A percentile compares a stretch with the other conserved stretches of the same genome.
Evolutionary conservation across 2,888 invertebrate species (phyloP).

Genomic region (Caenorhabditis sinica): DNA sequence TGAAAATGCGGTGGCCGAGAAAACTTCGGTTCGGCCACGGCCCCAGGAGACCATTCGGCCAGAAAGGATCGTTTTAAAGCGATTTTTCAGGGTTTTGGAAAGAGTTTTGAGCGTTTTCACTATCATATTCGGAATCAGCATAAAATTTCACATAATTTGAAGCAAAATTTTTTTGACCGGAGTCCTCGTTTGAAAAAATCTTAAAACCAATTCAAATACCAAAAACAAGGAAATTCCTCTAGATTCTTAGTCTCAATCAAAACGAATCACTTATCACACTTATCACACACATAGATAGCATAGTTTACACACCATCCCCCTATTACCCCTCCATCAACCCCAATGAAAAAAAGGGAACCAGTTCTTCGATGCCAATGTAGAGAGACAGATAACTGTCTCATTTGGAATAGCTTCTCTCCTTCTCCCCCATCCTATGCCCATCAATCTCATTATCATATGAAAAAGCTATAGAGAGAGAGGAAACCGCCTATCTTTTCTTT

Average conservation of each 20-base stretch:
- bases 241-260: background rate
- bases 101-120: no score
- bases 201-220: no score
- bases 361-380: background rate
- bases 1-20: no score
- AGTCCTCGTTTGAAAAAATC: no score
- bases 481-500: constrained; percentile 4
- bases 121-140: no score
- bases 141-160: no score
- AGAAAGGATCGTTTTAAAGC: no score
- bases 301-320: constrained; percentile 6
- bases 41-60: no score
- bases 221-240: background rate
- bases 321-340: background rate
- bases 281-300: background rate
- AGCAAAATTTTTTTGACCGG: no score
- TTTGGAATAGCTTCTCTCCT: background rate
- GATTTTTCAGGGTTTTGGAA: no score
- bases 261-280: background rate
- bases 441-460: constrained; percentile 59
- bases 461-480: background rate
- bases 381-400: constrained; percentile 18
- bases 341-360: background rate
- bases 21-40: no score
- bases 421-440: background rate